phyloP scores from a whole-genome alignment of 2,888 invertebrate genomes.

The Furcula furcula region DNA sequence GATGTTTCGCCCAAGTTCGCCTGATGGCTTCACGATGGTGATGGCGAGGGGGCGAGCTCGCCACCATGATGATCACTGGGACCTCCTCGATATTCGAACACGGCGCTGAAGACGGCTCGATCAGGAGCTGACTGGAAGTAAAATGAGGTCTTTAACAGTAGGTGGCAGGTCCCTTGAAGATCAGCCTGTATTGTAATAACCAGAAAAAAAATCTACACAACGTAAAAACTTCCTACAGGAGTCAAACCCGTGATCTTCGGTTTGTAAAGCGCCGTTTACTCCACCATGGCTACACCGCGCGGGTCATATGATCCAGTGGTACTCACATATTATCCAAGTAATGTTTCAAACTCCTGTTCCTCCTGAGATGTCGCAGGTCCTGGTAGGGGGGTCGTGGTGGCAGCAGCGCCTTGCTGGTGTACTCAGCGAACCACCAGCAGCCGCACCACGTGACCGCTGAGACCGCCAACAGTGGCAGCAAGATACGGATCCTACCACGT shows the following conservation, averaged over 20 bases:
- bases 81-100: constrained; percentile 37
- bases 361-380: constrained; percentile 43
- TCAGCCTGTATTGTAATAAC: no score
- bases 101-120: constrained; percentile 51
- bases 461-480: constrained; percentile 24
- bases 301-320: no score
- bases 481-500: constrained; percentile 31
- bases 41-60: constrained; percentile 75
- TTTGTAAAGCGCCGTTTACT: no score
- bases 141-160: not conserved
- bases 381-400: constrained; percentile 39
- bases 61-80: constrained; percentile 71
- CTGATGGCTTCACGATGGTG: constrained; percentile 80
- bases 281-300: no score
- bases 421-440: constrained; percentile 36
- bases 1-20: constrained; percentile 79
- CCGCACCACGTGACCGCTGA: constrained; percentile 18
- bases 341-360: constrained; percentile 43
- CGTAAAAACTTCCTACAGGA: no score
- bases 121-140: constrained; percentile 49
- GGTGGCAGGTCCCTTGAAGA: no score
- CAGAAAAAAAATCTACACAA: no score
- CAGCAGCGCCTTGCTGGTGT: constrained; percentile 29
- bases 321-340: constrained; percentile 58
- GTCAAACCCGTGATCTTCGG: no score